Base-by-base conservation (phyloP, 2,797 vertebrate genomes). In the Trematomus bernacchii region DNA sequence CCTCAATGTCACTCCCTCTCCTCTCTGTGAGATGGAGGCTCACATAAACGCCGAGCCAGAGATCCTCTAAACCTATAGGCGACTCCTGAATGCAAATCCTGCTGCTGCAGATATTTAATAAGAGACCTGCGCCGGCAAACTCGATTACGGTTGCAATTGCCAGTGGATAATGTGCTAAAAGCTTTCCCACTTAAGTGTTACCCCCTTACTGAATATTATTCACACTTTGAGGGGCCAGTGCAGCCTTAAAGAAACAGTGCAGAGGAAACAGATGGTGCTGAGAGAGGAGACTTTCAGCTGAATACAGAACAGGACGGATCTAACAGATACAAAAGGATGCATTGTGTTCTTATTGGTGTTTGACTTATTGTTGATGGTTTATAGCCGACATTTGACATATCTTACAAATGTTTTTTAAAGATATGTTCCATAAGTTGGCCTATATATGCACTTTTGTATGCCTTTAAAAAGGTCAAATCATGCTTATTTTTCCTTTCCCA, bases 91-190 rank as follows among this genome's bases (percentile, higher is more conserved):
- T 96, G 96, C 96, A 96, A 96, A 97, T 97, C 94, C 90, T 33
- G 81, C 89, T 88, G 93, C 93, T 86, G 93, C 94, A 91, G 94
- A 94, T 95, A 95, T 96, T 97, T 96, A 96, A 96, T 96, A 95
- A 95, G 95, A 95, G 94, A 95, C 93, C 94, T 93, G 93, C 71
- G 91, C 91, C 84, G 94, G 87, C 86, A 94, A 93, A 98, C 96
- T 91, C 94, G 95, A 97, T 98, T 97, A 97, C 90, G 90, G 47
- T 86, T 72, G 85, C 96, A 96, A 96, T 96, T 96, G 96, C 94
- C 92, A 94, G 94, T 71, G 96, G 96, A 97, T 97, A 97, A 97
- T 96, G 96, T 97, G 97, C 96, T 97, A 97, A 97, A 98, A 98
- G 97, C 96, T 97, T 97, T 96, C 94, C 95, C 95, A 94, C 93